These are phyloP conservation scores for Pseudonaja textilis DNA, from an alignment of 2,113 vertebrate species.

Conservation along the genomic window DNA sequence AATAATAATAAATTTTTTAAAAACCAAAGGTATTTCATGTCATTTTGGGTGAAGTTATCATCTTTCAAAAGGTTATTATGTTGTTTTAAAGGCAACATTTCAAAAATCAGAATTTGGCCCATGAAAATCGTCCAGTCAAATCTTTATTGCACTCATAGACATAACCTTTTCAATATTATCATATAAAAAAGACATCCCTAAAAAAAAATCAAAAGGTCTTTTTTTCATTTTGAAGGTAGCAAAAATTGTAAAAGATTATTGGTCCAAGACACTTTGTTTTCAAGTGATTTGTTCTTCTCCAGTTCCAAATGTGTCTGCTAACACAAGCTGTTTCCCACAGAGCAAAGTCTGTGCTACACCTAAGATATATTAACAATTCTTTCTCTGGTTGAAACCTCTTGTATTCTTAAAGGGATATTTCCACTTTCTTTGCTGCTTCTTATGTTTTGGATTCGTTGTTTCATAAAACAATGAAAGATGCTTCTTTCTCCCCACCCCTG, in stretches of 20 bases:
- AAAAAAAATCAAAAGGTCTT: not conserved
- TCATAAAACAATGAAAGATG: not conserved
- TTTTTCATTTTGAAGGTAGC: not conserved
- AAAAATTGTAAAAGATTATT: not conserved
- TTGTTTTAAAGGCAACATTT: not conserved
- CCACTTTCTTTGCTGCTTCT: not conserved
- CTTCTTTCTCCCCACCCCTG: not conserved
- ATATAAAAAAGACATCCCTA: no score
- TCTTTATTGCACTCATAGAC: not conserved
- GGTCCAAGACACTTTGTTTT: not conserved
- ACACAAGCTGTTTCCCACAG: not conserved
- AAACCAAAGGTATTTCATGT: not conserved
- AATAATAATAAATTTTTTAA: not conserved
- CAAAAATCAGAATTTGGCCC: not conserved
- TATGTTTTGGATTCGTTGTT: not conserved
- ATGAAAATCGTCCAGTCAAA: not conserved
- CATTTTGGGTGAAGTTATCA: not conserved
- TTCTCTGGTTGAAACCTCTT: not conserved
- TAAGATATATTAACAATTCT: not conserved
- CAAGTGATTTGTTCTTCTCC: not conserved
- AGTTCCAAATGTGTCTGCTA: not conserved
- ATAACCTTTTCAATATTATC: not conserved
- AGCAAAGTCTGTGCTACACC: not conserved
- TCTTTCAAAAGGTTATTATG: not conserved
- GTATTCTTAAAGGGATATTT: not conserved